A percentile compares a stretch with the other conserved stretches of the same genome.
Evolutionary conservation across 2,113 vertebrate species (phyloP).

Genomic region (Lampris incognitus): DNA sequence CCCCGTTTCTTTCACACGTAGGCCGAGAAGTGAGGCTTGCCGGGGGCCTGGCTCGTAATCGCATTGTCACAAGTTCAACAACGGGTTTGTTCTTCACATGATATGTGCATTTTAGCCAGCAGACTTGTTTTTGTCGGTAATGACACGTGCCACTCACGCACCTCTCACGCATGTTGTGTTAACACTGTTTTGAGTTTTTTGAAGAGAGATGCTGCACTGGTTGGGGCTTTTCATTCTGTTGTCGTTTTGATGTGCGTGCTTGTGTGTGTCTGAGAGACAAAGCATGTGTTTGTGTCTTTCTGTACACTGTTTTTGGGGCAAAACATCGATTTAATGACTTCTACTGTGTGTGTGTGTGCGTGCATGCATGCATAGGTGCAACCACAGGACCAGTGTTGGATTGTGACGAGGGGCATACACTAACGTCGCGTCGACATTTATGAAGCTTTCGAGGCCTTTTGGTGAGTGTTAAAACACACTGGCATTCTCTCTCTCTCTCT

Average conservation of each 20-base stretch:
- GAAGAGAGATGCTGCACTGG: too few relatives aligned
- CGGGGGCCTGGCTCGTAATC: too few relatives aligned
- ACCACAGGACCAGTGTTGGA: constrained; percentile 38
- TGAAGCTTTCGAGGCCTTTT: constrained; percentile 78
- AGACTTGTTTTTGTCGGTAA: too few relatives aligned
- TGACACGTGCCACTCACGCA: too few relatives aligned
- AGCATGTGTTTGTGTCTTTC: background rate
- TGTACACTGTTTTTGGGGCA: background rate
- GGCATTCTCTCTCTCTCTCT: background rate
- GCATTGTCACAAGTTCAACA: too few relatives aligned
- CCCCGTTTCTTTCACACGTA: too few relatives aligned
- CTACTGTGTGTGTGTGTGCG: constrained; percentile 1
- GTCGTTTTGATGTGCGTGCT: constrained; percentile 2
- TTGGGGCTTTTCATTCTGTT: constrained; percentile 3
- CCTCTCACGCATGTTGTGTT: background rate
- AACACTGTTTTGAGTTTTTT: background rate
- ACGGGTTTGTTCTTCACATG: too few relatives aligned
- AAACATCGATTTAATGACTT: constrained; percentile 44
- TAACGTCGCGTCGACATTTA: constrained; percentile 66
- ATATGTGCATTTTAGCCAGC: too few relatives aligned
- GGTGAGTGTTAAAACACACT: constrained; percentile 58
- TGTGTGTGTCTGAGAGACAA: background rate
- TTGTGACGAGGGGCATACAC: constrained; percentile 57
- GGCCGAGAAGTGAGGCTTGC: too few relatives aligned
- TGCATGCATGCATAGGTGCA: constrained; percentile 40